Base-by-base conservation (phyloP, 1,140 invertebrate genomes). In the Tenebrio molitor region DNA sequence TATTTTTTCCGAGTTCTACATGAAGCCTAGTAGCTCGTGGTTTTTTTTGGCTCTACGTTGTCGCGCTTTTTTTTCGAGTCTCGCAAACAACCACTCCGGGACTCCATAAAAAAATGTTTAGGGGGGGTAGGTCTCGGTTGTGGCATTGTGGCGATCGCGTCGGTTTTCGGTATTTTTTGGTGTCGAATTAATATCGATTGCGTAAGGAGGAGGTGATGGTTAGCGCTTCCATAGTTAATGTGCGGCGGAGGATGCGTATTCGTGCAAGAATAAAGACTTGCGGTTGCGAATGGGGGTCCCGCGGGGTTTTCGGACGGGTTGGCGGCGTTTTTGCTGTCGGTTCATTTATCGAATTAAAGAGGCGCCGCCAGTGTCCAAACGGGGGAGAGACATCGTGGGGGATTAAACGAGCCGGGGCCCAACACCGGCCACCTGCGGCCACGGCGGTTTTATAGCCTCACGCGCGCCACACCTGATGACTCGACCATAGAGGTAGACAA, bases 311-410 rank as follows among this genome's bases (percentile, higher is more conserved):
- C 29, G 50, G 21, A 58, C 29, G 50, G 23, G 50, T 58, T 58
- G 50, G 50, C 50, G 50, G 7, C 50, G 50, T 58, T 58, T 58
- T 58, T 58, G 50, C 50, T 29, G 50, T 58, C 23, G 50, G 50
- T 23, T 58, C 50, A 58, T 58, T 58, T 58, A 58, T 58, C 50
- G 50, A 58, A 58, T 58, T 58, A 58, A 58, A 58, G 50, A 58
- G 50, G 50, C 50, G 50, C 50, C 50, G 50, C 21, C 50, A 58
- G 50, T 58, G 50, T 58, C 50, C 50, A 58, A 58, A 58, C 29
- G 50, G 50, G 50, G 50, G 21, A 58, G 21, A 58, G 50, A 58
- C 50, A 23, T 58, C 50, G 50, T 58, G 23, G 50, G 50, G 50
- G 50, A 58, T 58, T 58, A 58, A 58, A 58, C 29, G 50, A 58